Evolutionary conservation across 2,113 vertebrate genomes (phyloP).

Genomic region (Chauna torquata): DNA sequence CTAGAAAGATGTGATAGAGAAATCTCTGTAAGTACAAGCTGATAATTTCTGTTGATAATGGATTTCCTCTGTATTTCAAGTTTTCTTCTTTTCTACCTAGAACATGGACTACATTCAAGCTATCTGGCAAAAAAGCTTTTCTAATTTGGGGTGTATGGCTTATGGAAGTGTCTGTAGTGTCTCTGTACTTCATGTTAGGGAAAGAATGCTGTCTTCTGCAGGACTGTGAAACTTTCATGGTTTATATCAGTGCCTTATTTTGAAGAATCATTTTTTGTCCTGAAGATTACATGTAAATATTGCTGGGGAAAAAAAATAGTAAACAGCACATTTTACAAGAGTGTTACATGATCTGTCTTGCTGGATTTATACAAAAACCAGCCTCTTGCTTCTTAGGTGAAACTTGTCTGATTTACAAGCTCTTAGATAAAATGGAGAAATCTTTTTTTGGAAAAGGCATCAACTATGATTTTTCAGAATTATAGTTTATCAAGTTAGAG

Average conservation of each 20-base stretch:
- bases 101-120: background rate
- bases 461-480: background rate
- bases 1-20: conserved; percentile 79
- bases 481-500: background rate
- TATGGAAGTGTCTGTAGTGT: background rate
- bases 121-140: background rate
- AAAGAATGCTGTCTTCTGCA: background rate
- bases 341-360: background rate
- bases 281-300: background rate
- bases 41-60: background rate
- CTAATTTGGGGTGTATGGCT: background rate
- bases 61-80: background rate
- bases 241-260: background rate
- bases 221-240: background rate
- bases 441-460: background rate
- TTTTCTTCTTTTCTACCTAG: background rate
- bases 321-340: background rate
- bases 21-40: background rate
- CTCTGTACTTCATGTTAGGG: background rate
- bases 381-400: background rate
- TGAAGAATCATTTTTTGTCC: background rate
- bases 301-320: background rate
- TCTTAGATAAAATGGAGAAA: background rate
- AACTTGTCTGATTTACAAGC: background rate
- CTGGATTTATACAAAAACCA: background rate